phyloP scores from a whole-genome alignment of 2,888 invertebrate genomes.

The Eristalis tenax region DNA sequence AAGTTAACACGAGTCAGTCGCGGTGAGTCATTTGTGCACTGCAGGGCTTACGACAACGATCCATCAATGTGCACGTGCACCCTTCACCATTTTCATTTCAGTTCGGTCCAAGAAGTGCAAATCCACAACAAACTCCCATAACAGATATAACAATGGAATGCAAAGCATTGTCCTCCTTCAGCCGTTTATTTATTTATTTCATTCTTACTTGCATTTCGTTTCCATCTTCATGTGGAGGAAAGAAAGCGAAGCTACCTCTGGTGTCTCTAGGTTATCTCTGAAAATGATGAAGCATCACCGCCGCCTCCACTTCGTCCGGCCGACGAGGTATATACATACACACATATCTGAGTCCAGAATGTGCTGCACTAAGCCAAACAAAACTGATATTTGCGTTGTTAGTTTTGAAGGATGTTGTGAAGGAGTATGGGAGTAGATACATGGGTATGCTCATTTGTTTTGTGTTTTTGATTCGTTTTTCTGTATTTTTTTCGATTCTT shows the following conservation, averaged over 20 bases:
- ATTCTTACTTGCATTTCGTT: conserved; percentile 33
- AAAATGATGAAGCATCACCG: conserved; percentile 56
- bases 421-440: background rate
- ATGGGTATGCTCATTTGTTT: conserved; percentile 25
- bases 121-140: conserved; percentile 32
- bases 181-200: conserved; percentile 50
- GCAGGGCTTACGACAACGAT: too few species aligned
- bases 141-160: conserved; percentile 58
- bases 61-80: background rate
- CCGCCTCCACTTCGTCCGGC: background rate
- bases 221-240: conserved; percentile 30
- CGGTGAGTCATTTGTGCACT: too few species aligned
- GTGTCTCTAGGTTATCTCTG: conserved; percentile 61
- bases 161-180: conserved; percentile 57
- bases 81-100: background rate
- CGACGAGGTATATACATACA: conserved; percentile 3
- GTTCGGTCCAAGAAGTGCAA: conserved; percentile 38
- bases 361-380: conserved; percentile 37
- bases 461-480: background rate
- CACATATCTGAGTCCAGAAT: conserved; percentile 26
- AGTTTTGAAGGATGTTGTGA: conserved; percentile 5
- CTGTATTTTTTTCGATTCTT: background rate
- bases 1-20: too few species aligned
- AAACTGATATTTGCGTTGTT: conserved; percentile 40
- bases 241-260: conserved; percentile 41